Evolutionary conservation across 2,797 vertebrate genomes (phyloP), one percentile per base, ranked within the genome.

Genomic region (Sparus aurata): DNA sequence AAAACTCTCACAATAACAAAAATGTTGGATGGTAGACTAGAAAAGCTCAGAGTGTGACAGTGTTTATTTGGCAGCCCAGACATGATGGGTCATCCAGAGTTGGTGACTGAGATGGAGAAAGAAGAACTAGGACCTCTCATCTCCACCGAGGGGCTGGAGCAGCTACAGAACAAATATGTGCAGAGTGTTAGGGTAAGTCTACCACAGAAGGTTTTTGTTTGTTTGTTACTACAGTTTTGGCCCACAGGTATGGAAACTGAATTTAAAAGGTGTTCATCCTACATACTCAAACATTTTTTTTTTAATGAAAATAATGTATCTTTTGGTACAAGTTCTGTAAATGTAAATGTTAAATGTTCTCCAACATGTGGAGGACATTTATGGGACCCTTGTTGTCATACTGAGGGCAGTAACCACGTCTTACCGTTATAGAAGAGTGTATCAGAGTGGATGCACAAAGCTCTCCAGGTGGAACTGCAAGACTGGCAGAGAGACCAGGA

Each of bases 401-500:
- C 18, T 38, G 13, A 62, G 15, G 27, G 50, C 0, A 47, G 5
- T 45, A 5, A 69, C 13, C 5, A 2, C 73, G 18, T 73, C 27
- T 70, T 96, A 95, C 25, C 77, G 53, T 55, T 72, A 2, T 57
- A 99, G 98, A 95, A 94, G 34, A 98, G 94, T 0, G 94, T 99
- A n/a, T 94, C 96, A 0, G 96, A 98, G 89, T 99, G 98, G 98
- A 97, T 99, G 95, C 96, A 96, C 81, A 99, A 97, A 87, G 96
- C 96, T 2, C 84, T 99, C 61, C 97, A 98, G 61, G 97, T 97
- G 69, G 98, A 99, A 84, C 94, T 97, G 74, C 96, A 96, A 16
- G 98, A 99, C 87, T 99, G 98, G 98, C 92, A 97, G 84, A 94
- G 94, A 77, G 96, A 98, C 68, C 96, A 98, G 90, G 97, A 97